Base-by-base conservation (phyloP, 2,113 vertebrate genomes). In the Apeltes quadracus region DNA sequence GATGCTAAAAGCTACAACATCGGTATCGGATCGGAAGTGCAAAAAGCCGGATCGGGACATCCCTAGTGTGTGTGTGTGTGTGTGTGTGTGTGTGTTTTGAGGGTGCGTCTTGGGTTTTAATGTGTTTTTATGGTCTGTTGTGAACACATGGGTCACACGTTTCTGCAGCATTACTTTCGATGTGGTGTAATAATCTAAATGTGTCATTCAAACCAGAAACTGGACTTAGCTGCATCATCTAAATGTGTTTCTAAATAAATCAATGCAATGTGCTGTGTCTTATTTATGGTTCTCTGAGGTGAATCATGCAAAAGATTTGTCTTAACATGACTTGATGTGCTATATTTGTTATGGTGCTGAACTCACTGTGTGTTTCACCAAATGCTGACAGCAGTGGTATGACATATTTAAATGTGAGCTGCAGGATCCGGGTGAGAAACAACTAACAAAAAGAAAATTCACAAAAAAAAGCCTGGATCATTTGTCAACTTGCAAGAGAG, bases 211-310 rank as follows among this genome's bases (percentile, higher is more conserved):
- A 82, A 81, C 69, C 84, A 72, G 69, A 84, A 78, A 83, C 43
- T 72, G 78, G 72, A 84, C 64, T 75, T 48, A 61, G 15, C 63
- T 72, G 64, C 54, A 13, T 61, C 67, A 50, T 79, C 69, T 44
- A 56, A 23, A 23, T 36, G 41, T 65, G 81, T 88, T 88, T 87
- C 75, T 76, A 36, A 90, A 89, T 87, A 88, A 90, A 91, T 61
- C 61, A 67, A 87, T 81, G 75, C 80, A 83, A 84, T 61, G 53
- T 38, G 34, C 34, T 4, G 38, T 59, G 53, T 43, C n/a, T 61
- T 12, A 18, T 55, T 73, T 38, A 62, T 53, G 4, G 15, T 16
- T 62, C 16, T 67, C 46, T 32, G 14, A 50, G 18, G 4, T 44
- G 36, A 41, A 18, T 34, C 11, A 61, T 10, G 8, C 41, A 65